Evolutionary conservation across 2,113 vertebrate species (phyloP).

Genomic region (Eonycteris spelaea): DNA sequence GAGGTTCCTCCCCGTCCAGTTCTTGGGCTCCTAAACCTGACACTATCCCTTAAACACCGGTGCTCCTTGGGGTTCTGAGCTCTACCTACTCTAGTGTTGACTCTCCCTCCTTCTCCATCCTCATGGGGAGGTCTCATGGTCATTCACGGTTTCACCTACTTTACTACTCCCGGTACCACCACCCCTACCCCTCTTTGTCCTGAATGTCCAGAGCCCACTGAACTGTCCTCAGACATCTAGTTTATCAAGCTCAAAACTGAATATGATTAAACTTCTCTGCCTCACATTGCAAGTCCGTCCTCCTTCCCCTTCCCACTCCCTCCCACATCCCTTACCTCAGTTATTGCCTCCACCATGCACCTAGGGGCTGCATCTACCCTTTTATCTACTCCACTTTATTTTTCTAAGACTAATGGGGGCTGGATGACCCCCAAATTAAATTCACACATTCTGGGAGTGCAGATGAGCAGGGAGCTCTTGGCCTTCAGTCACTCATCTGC

Average conservation of each 20-base stretch:
- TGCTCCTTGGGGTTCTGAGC: neutral
- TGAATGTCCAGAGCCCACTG: neutral
- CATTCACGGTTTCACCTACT: neutral
- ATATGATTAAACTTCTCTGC: neutral
- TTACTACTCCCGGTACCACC: neutral
- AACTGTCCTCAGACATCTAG: neutral
- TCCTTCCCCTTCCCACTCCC: neutral
- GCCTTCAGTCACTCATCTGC: neutral
- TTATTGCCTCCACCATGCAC: neutral
- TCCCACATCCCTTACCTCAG: neutral
- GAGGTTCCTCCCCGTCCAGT: neutral
- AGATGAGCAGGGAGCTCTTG: neutral
- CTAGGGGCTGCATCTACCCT: neutral
- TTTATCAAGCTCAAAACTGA: neutral
- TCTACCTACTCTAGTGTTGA: neutral
- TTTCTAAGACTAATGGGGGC: neutral
- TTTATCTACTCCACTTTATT: neutral
- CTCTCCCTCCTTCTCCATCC: neutral
- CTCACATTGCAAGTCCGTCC: neutral
- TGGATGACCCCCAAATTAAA: neutral
- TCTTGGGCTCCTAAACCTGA: neutral
- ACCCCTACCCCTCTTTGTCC: neutral
- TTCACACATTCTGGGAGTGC: too few relatives aligned
- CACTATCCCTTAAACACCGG: neutral
- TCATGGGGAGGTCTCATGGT: neutral